These are phyloP conservation scores for Lemur catta DNA, from an alignment of 2,797 vertebrate species.

Conservation along the genomic window DNA sequence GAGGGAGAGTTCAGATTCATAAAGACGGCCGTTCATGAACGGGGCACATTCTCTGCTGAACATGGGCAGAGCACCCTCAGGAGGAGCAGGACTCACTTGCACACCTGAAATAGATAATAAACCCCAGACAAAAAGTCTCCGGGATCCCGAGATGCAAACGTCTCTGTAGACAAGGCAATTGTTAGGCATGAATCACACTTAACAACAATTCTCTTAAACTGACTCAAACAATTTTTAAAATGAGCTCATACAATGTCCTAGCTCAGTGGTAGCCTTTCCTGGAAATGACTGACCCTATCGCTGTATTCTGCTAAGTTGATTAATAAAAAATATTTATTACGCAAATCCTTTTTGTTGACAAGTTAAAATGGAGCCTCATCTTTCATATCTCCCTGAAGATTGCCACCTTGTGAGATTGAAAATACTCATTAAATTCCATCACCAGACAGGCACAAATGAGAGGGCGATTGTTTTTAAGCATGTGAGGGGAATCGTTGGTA, in stretches of 20 bases:
- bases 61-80: neutral
- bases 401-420: constrained; percentile 90
- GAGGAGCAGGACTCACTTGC: neutral
- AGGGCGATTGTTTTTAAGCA: constrained; percentile 93
- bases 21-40: neutral
- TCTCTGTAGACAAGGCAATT: neutral
- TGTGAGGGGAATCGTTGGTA: constrained; percentile 92
- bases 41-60: neutral
- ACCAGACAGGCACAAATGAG: constrained; percentile 91
- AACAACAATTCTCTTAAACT: constrained; percentile 54
- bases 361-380: constrained; percentile 90
- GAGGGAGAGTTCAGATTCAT: neutral
- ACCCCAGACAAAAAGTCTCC: neutral
- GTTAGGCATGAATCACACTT: neutral
- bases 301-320: constrained; percentile 86
- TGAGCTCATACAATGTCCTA: constrained; percentile 50
- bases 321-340: constrained; percentile 96
- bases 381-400: constrained; percentile 92
- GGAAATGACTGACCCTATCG: constrained; percentile 75
- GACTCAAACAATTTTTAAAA: neutral
- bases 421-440: constrained; percentile 94
- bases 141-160: neutral
- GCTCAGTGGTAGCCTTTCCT: constrained; percentile 74
- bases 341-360: constrained; percentile 89
- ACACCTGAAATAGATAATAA: constrained; percentile 4